phyloP scores from a whole-genome alignment of 2,113 vertebrate genomes.

The Sinocyclocheilus rhinocerous region DNA sequence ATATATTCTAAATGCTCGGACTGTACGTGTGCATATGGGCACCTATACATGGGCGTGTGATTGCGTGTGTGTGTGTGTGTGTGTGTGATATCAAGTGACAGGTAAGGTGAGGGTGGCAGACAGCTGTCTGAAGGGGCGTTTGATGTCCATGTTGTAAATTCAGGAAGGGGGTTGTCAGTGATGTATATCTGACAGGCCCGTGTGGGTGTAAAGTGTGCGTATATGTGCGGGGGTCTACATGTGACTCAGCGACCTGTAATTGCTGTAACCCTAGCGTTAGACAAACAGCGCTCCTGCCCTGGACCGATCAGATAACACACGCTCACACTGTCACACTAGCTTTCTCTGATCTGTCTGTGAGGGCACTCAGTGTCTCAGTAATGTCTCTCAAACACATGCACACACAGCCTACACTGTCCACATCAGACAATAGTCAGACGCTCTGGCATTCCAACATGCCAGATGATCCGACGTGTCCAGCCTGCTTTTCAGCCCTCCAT shows the following conservation, averaged over 20 bases:
- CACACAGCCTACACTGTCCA: neutral
- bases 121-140: slow-evolving; percentile 44
- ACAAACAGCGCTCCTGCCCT: slow-evolving; percentile 45
- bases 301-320: slow-evolving; percentile 53
- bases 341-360: slow-evolving; percentile 41
- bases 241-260: slow-evolving; percentile 54
- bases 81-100: too few relatives aligned
- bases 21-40: slow-evolving; percentile 14
- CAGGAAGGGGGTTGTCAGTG: slow-evolving; percentile 44
- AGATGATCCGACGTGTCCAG: slow-evolving; percentile 50
- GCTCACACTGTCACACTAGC: slow-evolving; percentile 6
- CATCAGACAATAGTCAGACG: slow-evolving; percentile 52
- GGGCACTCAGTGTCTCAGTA: slow-evolving; percentile 3
- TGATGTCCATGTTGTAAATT: slow-evolving; percentile 57
- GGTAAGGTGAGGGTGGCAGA: slow-evolving; percentile 46
- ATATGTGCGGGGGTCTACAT: slow-evolving; percentile 26
- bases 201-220: slow-evolving; percentile 40
- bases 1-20: neutral
- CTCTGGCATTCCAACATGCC: slow-evolving; percentile 50
- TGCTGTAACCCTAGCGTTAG: slow-evolving; percentile 57
- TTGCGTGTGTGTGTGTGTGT: too few relatives aligned
- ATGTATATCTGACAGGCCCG: slow-evolving; percentile 53
- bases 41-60: neutral
- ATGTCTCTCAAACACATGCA: too few relatives aligned
- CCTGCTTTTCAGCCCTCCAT: slow-evolving; percentile 7